Conservation (phyloP, 1,140 invertebrate species). For the Sipha flava region DNA sequence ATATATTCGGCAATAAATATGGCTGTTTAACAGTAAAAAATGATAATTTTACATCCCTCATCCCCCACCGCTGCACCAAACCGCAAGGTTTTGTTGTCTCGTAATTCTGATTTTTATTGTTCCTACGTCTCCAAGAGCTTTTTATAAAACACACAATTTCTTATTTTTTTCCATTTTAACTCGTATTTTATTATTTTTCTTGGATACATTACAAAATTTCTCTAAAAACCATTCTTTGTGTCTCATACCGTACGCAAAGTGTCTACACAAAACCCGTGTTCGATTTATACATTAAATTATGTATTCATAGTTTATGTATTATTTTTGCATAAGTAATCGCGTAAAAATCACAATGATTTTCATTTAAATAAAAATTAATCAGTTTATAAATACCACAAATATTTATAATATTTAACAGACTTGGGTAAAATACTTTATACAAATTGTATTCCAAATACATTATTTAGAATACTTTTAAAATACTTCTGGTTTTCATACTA, state of each 20-base stretch:
- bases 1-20: conserved; percentile 32
- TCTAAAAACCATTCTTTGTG: background rate
- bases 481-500: no score
- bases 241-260: background rate
- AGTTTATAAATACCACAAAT: no score
- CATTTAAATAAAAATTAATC: no score
- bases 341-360: no score
- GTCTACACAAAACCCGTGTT: background rate
- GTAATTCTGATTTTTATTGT: conserved; percentile 27
- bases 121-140: conserved; percentile 9
- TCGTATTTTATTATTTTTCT: conserved; percentile 11
- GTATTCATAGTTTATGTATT: no score
- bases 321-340: no score
- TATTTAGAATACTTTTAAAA: no score
- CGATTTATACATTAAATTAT: background rate
- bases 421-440: no score
- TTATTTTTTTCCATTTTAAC: background rate
- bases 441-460: no score
- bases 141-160: background rate
- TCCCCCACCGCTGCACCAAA: background rate
- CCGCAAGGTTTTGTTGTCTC: conserved; percentile 24
- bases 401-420: no score
- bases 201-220: conserved; percentile 16
- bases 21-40: conserved; percentile 33
- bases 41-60: conserved; percentile 7